Evolutionary conservation across 2,113 vertebrate species (phyloP).

Genomic region (Pipra filicauda): DNA sequence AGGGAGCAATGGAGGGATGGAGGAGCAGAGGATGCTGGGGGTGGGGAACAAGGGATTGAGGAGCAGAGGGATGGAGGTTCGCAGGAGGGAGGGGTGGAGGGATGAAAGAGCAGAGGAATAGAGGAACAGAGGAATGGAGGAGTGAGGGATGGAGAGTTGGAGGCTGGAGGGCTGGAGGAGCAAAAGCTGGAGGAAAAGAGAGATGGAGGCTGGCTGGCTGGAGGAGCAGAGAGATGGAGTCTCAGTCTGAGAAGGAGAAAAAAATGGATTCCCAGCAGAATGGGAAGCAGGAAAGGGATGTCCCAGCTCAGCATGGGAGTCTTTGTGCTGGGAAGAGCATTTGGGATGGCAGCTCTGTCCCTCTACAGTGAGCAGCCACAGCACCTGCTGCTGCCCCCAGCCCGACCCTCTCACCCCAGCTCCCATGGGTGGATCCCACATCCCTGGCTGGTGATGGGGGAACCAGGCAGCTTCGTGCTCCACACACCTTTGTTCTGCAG

Average conservation of each 20-base stretch:
- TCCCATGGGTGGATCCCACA: background rate
- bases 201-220: background rate
- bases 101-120: background rate
- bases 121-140: background rate
- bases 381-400: background rate
- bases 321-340: background rate
- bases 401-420: background rate
- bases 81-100: background rate
- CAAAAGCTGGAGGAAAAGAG: background rate
- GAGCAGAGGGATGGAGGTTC: background rate
- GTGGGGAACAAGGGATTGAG: background rate
- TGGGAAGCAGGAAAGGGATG: background rate
- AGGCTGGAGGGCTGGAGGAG: background rate
- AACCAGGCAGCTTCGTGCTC: background rate
- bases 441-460: background rate
- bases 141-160: background rate
- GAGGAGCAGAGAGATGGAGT: background rate
- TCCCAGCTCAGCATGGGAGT: background rate
- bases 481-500: background rate
- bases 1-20: slow-evolving; percentile 52
- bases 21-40: slow-evolving; percentile 62
- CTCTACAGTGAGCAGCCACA: accelerated
- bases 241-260: background rate
- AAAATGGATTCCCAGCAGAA: background rate
- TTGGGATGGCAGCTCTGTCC: background rate